Percentiles rank a stretch among this genome's conserved stretches.
Evolutionary conservation across 2,113 vertebrate genomes (phyloP).

Genomic region (Leptobrachium leishanense): DNA sequence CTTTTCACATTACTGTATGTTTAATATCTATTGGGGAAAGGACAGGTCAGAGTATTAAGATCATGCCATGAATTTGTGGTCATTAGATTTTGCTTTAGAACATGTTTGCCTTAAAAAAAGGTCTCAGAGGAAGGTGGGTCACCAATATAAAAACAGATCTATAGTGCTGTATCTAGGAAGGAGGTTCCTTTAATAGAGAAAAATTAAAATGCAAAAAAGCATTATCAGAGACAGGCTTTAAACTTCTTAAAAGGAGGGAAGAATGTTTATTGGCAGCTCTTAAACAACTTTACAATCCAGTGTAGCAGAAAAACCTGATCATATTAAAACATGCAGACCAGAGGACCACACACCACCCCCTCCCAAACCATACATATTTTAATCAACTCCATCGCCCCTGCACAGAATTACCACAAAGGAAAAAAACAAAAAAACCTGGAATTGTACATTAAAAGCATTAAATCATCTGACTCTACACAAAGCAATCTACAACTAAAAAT

Average conservation of each 20-base stretch:
- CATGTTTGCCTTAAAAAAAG: too few species aligned
- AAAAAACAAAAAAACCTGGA: background rate
- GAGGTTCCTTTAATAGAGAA: too few species aligned
- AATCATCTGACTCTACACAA: background rate
- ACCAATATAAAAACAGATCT: too few species aligned
- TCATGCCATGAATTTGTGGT: too few species aligned
- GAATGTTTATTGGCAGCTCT: constrained; percentile 11
- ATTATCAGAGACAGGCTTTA: too few species aligned
- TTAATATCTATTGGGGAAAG: too few species aligned
- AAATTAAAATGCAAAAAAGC: too few species aligned
- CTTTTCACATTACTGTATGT: too few species aligned
- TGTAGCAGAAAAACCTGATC: constrained; percentile 7
- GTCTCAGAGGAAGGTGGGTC: too few species aligned
- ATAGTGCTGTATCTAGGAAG: too few species aligned
- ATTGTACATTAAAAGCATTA: background rate
- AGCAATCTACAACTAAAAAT: background rate
- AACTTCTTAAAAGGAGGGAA: background rate
- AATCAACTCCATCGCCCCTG: background rate
- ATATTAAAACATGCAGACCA: background rate
- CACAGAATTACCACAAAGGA: background rate
- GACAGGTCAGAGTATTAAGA: too few species aligned
- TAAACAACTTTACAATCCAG: constrained; percentile 41
- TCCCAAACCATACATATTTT: background rate
- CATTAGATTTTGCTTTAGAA: too few species aligned
- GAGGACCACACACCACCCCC: background rate